Evolutionary conservation across 2,797 vertebrate species (phyloP), one percentile per base, ranked within the genome.

Genomic region (Ibycter americanus): DNA sequence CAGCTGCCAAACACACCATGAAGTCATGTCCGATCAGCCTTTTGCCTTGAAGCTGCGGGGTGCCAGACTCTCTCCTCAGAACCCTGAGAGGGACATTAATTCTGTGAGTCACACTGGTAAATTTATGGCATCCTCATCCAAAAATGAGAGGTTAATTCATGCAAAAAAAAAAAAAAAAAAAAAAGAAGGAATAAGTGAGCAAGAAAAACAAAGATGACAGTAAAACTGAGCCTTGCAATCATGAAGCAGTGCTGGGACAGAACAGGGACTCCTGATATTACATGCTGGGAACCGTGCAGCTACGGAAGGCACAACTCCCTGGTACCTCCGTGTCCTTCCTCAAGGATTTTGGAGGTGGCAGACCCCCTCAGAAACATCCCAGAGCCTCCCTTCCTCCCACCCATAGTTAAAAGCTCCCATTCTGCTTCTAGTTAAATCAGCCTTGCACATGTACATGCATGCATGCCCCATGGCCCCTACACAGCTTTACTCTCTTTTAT

Each of bases 281-380:
- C 4, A 3, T 7, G 14, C 25, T 73, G 22, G 12, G 14, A 83
- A 44, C 13, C 0, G 0, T 44, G 71, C 2, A 0, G 31, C 25
- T 66, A 11, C 36, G 62, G 38, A 51, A 82, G 26, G 4, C 44
- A 56, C 26, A 55, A 31, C 9, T 44, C 49, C 27, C 22, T 4
- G 10, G 8, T 19, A 61, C 22, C 14, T 55, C 26, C 4, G 2
- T 23, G 5, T 51, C 19, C 54, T 65, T 76, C 38, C 42, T 22
- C 3, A 3, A 71, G 21, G 72, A 67, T 42, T 61, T 40, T 52
- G 38, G 15, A 93, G 7, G 9, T 7, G 2, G 5, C 12, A 85
- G 23, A 65, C 1, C 8, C 6, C 15, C 22, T 74, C 32, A 71
- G 29, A 81, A 83, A 40, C 15, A 84, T 15, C 38, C 22, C 31